Base-by-base conservation (phyloP, 1,140 invertebrate genomes). In the Chrysomallon squamiferum region DNA sequence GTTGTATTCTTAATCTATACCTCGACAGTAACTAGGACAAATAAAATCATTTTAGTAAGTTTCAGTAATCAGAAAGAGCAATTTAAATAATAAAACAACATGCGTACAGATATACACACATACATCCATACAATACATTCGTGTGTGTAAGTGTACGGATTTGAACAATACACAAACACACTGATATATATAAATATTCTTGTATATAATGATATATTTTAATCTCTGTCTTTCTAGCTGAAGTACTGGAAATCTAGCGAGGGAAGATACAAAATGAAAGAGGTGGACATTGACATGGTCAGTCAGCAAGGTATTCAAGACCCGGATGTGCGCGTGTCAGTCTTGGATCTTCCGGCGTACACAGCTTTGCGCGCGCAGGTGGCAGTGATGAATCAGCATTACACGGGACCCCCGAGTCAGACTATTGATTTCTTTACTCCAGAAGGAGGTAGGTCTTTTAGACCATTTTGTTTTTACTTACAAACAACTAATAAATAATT, bases 331-430 rank as follows among this genome's bases (percentile, higher is more conserved):
- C 65, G 77, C n/a, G 78, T 79, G 32, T 59, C 78, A 3, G 71
- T 82, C 1, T 65, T 65, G 30, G 71, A 76, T 27, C 72, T 83
- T 6, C 81, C 81, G 15, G 78, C 97, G 0, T 92, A 92, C 82
- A 91, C 93, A 30, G 93, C 92, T 80, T 97, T 99, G 81, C 93
- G 90, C 79, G 95, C 95, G 0, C 90, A 92, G 69, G 93, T 98
- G 45, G 86, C 94, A 43, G 96, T 93, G 2, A 96, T 94, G 83
- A 99, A 99, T 84, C 93, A 93, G 3, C 87, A 86, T 47, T 94
- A 94, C 83, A 94, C 94, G 81, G 96, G 97, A 38, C 95, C 95
- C 11, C 88, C 93, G 1, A 96, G 94, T 75, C 91, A 95, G 72
- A 89, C 89, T 0, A 88, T 98, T 27, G 90, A 89, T 67, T 95